Evolutionary conservation across 2,113 vertebrate genomes (phyloP).

Genomic region (Smithornis capensis): DNA sequence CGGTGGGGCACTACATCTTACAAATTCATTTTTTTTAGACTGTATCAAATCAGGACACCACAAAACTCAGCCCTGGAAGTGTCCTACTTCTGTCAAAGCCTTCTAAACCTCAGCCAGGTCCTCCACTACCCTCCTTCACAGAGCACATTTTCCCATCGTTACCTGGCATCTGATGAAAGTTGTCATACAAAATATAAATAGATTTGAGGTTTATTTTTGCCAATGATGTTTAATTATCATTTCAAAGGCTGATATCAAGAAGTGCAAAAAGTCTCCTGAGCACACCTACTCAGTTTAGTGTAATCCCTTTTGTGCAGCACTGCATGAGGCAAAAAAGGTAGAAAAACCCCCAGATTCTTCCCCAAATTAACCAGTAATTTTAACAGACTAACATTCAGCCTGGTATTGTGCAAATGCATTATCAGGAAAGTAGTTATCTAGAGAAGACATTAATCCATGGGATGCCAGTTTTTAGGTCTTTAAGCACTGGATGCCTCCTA

Average conservation of each 20-base stretch:
- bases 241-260: slow-evolving; percentile 38
- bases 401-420: neutral
- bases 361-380: neutral
- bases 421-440: neutral
- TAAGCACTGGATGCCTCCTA: neutral
- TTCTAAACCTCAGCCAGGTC: neutral
- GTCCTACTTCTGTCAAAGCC: slow-evolving; percentile 4
- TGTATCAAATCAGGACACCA: neutral
- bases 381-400: neutral
- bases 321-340: neutral
- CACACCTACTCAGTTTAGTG: neutral
- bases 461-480: neutral
- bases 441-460: neutral
- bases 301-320: neutral
- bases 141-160: neutral
- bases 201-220: slow-evolving; percentile 21
- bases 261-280: neutral
- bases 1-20: neutral
- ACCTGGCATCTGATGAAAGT: slow-evolving; percentile 38
- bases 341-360: neutral
- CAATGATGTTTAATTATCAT: slow-evolving; percentile 14
- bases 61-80: neutral
- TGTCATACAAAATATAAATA: neutral
- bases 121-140: neutral
- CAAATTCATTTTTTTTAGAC: neutral